Evolutionary conservation across 2,888 invertebrate genomes (phyloP), one percentile per base, ranked within the genome.

Genomic region (Synergus gifuensis): DNA sequence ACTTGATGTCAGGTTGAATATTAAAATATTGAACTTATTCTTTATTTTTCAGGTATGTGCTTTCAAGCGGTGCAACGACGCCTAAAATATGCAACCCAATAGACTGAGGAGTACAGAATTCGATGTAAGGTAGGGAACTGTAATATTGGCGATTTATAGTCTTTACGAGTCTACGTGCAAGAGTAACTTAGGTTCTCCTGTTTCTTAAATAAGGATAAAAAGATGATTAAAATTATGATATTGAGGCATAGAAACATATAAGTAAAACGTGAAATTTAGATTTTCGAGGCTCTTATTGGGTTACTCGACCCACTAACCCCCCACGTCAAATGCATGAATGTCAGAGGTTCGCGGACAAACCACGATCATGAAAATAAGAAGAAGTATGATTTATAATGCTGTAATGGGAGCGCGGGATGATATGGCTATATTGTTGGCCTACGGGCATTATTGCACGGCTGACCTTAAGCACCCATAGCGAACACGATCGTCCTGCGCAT

Each of bases 361-460:
- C 76, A 81, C 83, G 81, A 83, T 85, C 84, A 78, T 80, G 82
- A 88, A 89, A 89, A 88, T 86, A 85, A 88, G 84, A 83, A 82
- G 85, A 88, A 85, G 82, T 85, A 86, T 90, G 90, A 91, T 90
- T 91, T 90, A 90, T 90, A 90, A 89, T 87, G 87, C 89, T 85
- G 89, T 91, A 90, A 91, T 90, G 88, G 86, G 87, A 87, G 87
- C 86, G 86, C 85, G 85, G 85, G 87, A 89, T 88, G 89, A 88
- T 88, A 87, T 85, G 86, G 83, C 82, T 84, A 87, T 88, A 90
- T 89, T 89, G 87, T 86, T 85, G 85, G 81, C 85, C 86, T 81
- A 82, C 79, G 84, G 87, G 85, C 85, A 85, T 88, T 90, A 88
- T 86, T 87, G 86, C 88, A 80, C 73, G 85, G 80, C 86, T 88